These are phyloP conservation scores for Sarcophaga carnaria DNA, from an alignment of 2,888 invertebrate genomes.

Conservation along the genomic window DNA sequence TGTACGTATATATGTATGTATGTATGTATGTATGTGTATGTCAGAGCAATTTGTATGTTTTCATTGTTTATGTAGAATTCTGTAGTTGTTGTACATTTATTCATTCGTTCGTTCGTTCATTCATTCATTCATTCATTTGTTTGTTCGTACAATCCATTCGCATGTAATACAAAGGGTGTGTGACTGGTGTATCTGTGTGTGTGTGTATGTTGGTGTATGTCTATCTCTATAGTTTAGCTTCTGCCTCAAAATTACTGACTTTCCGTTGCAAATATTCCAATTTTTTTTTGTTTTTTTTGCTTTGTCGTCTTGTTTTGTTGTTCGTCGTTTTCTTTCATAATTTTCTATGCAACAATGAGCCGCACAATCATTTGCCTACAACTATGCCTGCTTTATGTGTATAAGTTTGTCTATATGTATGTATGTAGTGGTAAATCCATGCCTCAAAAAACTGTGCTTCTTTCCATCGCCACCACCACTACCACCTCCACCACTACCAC, in stretches of 20 bases:
- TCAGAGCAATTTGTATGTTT: background rate
- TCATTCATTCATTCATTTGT: background rate
- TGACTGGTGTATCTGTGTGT: background rate
- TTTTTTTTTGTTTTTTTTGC: background rate
- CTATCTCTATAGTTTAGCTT: slow-evolving; percentile 48
- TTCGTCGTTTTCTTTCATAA: background rate
- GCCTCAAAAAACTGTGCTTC: background rate
- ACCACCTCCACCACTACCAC: too few relatives aligned
- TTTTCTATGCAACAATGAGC: slow-evolving; percentile 41
- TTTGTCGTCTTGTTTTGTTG: too few relatives aligned
- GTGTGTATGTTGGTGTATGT: too few relatives aligned
- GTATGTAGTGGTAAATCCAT: background rate
- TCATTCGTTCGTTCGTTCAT: slow-evolving; percentile 13
- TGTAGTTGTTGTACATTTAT: slow-evolving; percentile 33
- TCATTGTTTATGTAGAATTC: slow-evolving; percentile 7
- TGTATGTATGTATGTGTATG: background rate
- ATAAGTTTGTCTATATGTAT: background rate
- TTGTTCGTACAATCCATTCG: background rate
- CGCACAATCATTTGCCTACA: slow-evolving; percentile 37
- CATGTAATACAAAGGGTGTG: background rate
- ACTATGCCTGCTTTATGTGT: background rate
- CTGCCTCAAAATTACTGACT: slow-evolving; percentile 70
- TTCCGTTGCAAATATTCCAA: slow-evolving; percentile 70
- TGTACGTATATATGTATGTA: background rate
- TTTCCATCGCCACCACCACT: background rate